Evolutionary conservation across 2,888 invertebrate species (phyloP), one percentile per base, ranked within the genome.

Genomic region (Macaria liturata): DNA sequence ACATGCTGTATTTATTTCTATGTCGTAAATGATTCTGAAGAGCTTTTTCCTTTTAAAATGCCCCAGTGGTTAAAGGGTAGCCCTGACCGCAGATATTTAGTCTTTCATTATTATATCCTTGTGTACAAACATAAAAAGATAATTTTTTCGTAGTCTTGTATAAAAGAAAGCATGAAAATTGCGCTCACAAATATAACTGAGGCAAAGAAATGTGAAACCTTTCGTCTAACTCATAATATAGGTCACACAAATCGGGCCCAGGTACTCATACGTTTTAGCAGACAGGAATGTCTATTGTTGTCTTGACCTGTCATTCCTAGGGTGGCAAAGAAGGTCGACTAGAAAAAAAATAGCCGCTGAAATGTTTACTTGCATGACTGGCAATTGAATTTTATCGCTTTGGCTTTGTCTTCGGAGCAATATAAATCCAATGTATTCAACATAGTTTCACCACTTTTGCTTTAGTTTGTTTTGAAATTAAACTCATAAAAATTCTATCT

Each of bases 231-330:
- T 59, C 49, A 53, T 64, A 64, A 79, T 72, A 67, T 78, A 74
- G 80, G 79, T 77, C 80, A 79, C 75, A 72, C 61, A 62, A 74
- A 71, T 66, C 59, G 56, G 65, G 61, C 42, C 9, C 74, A 78
- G 77, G 78, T 77, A 78, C 75, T 72, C 64, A 69, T 64, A 67
- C 64, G 75, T 79, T 83, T 76, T 78, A 80, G 77, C 78, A 83
- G 77, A 76, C 68, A 68, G 59, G 62, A 68, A 75, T 76, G 76
- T 72, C 74, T 75, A 73, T 77, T 79, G 80, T 78, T 67, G 61
- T 68, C 66, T 64, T 65, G 62, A 62, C 68, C 67, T 66, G 64
- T 56, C 69, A 57, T 54, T 66, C 65, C 66, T 65, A 58, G 65
- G 50, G 52, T 58, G 53, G 43, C 49, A 64, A 53, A 31, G 56